Percentiles rank a stretch among this genome's conserved stretches.
Evolutionary conservation across 1,140 invertebrate genomes (phyloP).

Genomic region (Alviniconcha marisindica): DNA sequence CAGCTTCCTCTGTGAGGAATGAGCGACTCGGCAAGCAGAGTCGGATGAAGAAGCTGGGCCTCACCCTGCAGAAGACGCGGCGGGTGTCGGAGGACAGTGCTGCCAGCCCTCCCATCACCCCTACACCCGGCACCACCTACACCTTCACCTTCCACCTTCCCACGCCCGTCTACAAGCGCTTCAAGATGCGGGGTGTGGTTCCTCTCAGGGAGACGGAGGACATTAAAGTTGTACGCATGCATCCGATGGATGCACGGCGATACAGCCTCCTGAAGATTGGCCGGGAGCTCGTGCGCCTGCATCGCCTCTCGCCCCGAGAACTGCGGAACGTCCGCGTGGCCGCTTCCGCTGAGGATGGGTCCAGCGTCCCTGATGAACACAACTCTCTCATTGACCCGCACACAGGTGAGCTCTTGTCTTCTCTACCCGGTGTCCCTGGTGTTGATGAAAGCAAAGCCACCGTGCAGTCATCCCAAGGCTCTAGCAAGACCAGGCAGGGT

Average conservation of each 20-base stretch:
- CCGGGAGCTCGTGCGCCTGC: constrained; percentile 63
- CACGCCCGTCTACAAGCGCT: constrained; percentile 65
- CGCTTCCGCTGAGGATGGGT: neutral
- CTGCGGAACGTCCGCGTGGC: constrained; percentile 39
- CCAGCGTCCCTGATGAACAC: constrained; percentile 20
- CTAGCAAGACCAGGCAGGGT: neutral
- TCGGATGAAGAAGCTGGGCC: constrained; percentile 46
- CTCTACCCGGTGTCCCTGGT: neutral
- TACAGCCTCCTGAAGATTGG: constrained; percentile 73
- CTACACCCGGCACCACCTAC: constrained; percentile 51
- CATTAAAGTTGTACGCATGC: constrained; percentile 67
- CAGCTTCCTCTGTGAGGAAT: too few relatives aligned
- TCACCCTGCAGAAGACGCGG: neutral
- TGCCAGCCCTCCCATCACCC: neutral
- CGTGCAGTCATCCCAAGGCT: neutral
- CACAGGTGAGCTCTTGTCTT: constrained; percentile 21
- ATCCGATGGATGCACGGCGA: constrained; percentile 70
- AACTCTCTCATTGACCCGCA: constrained; percentile 28
- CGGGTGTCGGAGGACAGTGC: constrained; percentile 8
- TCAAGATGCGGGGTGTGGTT: constrained; percentile 56
- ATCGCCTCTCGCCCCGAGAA: constrained; percentile 52
- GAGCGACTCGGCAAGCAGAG: constrained; percentile 44
- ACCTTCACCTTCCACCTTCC: constrained; percentile 70
- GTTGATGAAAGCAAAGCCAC: neutral
- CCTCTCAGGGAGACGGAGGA: constrained; percentile 26